These are phyloP conservation scores for Lordiphosa mommai DNA, from an alignment of 1,140 invertebrate species.

Conservation along the genomic window DNA sequence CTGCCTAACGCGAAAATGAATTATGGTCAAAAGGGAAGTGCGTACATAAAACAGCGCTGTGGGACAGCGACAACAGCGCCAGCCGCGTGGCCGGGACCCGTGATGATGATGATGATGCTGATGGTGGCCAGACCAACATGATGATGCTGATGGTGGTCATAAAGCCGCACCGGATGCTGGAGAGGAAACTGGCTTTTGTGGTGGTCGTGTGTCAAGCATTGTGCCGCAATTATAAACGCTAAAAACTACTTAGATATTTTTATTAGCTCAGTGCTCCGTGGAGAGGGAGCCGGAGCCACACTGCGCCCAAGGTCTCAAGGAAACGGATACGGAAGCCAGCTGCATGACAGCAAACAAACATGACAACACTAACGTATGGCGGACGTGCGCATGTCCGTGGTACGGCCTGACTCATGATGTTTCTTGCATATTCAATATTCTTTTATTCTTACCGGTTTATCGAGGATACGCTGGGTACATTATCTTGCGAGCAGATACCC, in stretches of 20 bases:
- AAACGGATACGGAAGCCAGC: slow-evolving; percentile 51
- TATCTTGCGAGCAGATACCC: slow-evolving; percentile 98
- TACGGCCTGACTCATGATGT: not conserved
- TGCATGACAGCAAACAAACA: slow-evolving; percentile 64
- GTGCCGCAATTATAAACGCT: slow-evolving; percentile 75
- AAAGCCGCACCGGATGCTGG: slow-evolving; percentile 49
- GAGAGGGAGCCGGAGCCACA: not conserved
- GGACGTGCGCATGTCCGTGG: slow-evolving; percentile 33
- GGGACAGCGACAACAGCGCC: slow-evolving; percentile 13
- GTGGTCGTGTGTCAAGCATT: slow-evolving; percentile 78
- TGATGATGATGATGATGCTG: slow-evolving; percentile 12
- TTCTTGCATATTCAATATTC: not conserved
- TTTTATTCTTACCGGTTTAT: slow-evolving; percentile 94
- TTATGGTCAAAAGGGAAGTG: slow-evolving; percentile 50
- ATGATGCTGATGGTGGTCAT: slow-evolving; percentile 24
- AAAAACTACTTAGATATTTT: slow-evolving; percentile 77
- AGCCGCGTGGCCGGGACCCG: slow-evolving; percentile 31
- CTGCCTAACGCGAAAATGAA: slow-evolving; percentile 46
- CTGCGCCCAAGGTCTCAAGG: slow-evolving; percentile 14
- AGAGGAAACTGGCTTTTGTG: slow-evolving; percentile 66
- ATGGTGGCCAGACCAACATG: slow-evolving; percentile 1
- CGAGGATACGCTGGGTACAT: slow-evolving; percentile 98
- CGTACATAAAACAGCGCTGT: slow-evolving; percentile 49
- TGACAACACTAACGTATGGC: slow-evolving; percentile 9
- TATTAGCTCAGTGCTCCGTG: slow-evolving; percentile 50